Conservation (phyloP, 2,797 vertebrate species). For the Takifugu rubripes region DNA sequence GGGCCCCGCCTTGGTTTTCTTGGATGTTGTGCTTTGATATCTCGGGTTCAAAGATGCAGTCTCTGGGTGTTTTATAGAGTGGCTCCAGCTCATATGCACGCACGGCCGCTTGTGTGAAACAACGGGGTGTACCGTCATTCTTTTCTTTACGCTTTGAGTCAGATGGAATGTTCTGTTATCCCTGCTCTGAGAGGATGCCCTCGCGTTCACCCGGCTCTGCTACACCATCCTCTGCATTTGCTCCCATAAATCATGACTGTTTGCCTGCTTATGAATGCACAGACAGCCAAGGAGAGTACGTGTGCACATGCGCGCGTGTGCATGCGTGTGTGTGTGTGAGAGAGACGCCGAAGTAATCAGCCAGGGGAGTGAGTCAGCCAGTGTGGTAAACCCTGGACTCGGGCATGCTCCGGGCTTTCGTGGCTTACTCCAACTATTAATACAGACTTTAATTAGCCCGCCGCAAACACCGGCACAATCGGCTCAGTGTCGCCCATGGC, state of each 20-base stretch:
- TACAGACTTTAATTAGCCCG: constrained; percentile 77
- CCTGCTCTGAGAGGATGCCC: constrained; percentile 30
- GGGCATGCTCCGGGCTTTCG: constrained; percentile 48
- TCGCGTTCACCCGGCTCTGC: constrained; percentile 38
- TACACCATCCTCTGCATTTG: constrained; percentile 32
- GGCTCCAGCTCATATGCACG: constrained; percentile 12
- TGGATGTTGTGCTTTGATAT: constrained; percentile 35
- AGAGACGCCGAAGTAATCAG: constrained; percentile 51
- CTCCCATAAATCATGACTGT: constrained; percentile 50
- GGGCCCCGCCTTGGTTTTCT: constrained; percentile 36
- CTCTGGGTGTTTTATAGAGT: too few relatives aligned
- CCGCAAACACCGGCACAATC: constrained; percentile 70
- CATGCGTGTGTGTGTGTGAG: neutral
- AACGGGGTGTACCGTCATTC: constrained; percentile 39
- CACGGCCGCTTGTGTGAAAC: constrained; percentile 30
- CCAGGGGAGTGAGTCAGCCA: constrained; percentile 52
- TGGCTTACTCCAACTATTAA: constrained; percentile 74
- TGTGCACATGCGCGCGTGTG: too few relatives aligned
- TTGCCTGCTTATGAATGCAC: constrained; percentile 34
- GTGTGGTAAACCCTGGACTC: constrained; percentile 40
- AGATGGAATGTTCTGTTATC: constrained; percentile 43
- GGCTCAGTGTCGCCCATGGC: constrained; percentile 70
- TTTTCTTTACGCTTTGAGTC: constrained; percentile 62
- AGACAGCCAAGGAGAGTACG: constrained; percentile 6
- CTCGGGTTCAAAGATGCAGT: too few relatives aligned